A percentile compares a stretch with the other conserved stretches of the same genome.
phyloP scores from a whole-genome alignment of 2,797 vertebrate genomes.

The Leucoraja ocellata region DNA sequence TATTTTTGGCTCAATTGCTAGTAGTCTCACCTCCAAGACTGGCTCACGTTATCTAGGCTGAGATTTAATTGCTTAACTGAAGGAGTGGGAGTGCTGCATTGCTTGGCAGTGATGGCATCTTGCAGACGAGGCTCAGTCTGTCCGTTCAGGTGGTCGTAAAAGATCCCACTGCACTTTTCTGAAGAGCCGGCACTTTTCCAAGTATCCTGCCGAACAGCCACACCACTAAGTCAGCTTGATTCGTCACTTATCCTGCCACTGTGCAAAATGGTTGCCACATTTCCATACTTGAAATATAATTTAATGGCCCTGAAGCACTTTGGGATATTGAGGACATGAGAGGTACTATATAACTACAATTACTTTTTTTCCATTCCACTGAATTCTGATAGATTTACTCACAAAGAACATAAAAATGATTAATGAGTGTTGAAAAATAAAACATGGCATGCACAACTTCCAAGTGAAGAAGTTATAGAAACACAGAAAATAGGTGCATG shows the following conservation, averaged over 20 bases:
- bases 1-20: conserved; percentile 23
- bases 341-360: neutral
- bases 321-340: neutral
- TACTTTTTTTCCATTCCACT: neutral
- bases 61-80: conserved; percentile 7
- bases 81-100: conserved; percentile 29
- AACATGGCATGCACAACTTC: neutral
- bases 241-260: neutral
- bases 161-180: conserved; percentile 8
- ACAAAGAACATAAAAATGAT: neutral
- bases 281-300: neutral
- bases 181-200: neutral
- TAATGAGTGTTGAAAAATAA: neutral
- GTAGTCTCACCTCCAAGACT: conserved; percentile 7
- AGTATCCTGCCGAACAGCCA: conserved; percentile 25
- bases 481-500: no score
- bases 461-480: neutral
- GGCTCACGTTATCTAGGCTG: conserved; percentile 32
- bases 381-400: neutral
- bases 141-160: conserved; percentile 2
- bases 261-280: neutral
- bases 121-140: conserved; percentile 28
- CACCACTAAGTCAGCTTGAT: conserved; percentile 28
- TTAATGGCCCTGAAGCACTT: neutral
- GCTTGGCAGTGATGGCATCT: conserved; percentile 3